Evolutionary conservation across 2,113 vertebrate species (phyloP).

Genomic region (Podiceps cristatus): DNA sequence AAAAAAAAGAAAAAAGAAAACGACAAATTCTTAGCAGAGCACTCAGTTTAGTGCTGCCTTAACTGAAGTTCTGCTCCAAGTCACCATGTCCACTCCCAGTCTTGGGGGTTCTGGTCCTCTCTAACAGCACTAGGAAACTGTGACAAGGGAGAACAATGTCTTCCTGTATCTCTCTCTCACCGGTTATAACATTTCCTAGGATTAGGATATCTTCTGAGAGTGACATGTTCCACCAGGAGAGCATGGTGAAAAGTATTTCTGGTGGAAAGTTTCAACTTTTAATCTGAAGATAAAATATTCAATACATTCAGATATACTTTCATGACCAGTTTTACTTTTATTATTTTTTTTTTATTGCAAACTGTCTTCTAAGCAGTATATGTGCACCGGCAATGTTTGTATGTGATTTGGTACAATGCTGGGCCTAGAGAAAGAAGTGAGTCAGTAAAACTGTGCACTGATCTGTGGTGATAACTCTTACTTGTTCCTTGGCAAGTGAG

Average conservation of each 20-base stretch:
- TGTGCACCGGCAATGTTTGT: not conserved
- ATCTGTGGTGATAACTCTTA: not conserved
- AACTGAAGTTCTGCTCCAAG: not conserved
- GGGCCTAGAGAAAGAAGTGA: not conserved
- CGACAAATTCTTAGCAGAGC: not conserved
- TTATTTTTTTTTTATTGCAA: not conserved
- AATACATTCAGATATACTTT: not conserved
- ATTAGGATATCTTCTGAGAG: not conserved
- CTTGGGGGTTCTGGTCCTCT: not conserved
- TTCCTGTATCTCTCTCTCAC: not conserved
- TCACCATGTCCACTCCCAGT: not conserved
- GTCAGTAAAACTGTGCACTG: not conserved
- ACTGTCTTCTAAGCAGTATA: not conserved
- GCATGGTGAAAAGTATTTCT: not conserved
- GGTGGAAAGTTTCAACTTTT: not conserved
- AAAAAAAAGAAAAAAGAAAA: not conserved
- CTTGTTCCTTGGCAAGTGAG: not conserved
- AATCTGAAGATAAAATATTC: not conserved
- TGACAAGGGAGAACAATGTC: not conserved
- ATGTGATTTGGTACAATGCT: not conserved
- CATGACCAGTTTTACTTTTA: not conserved
- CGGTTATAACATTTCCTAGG: not conserved
- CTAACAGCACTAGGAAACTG: not conserved
- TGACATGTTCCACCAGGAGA: not conserved
- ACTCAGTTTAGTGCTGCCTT: not conserved